Percentiles rank a stretch among this genome's conserved stretches.
phyloP scores from a whole-genome alignment of 2,888 invertebrate genomes.

The Blomia tropicalis region DNA sequence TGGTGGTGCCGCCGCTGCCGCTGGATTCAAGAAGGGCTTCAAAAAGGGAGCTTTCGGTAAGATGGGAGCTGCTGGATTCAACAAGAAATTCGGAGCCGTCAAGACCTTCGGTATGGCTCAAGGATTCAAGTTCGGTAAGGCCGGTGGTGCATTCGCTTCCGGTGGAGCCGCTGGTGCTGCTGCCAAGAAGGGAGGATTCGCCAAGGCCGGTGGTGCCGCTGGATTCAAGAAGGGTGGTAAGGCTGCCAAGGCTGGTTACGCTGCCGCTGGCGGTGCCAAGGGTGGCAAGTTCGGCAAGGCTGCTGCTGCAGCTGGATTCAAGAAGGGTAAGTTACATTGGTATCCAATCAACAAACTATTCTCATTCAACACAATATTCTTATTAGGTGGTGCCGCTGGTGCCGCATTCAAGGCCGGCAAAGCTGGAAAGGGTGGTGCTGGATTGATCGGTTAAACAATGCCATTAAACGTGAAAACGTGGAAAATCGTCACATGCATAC shows the following conservation, averaged over 20 bases:
- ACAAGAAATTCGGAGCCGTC: neutral
- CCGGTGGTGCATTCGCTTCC: neutral
- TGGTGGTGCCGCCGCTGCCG: constrained; percentile 2
- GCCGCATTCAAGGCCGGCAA: constrained; percentile 21
- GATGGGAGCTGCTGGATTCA: constrained; percentile 4
- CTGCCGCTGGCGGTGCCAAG: neutral
- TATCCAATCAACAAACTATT: neutral
- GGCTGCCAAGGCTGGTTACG: neutral
- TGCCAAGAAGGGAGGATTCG: constrained; percentile 18
- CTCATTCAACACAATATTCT: neutral
- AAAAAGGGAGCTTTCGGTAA: neutral
- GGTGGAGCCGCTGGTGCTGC: constrained; percentile 16
- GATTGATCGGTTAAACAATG: constrained; percentile 17
- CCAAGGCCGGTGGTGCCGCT: constrained; percentile 18
- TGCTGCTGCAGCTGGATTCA: constrained; percentile 19
- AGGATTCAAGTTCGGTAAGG: neutral
- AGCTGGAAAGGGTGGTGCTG: constrained; percentile 15
- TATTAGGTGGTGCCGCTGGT: constrained; percentile 19
- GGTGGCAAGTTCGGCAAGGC: constrained; percentile 21
- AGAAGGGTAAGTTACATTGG: constrained; percentile 3
- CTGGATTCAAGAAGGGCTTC: constrained; percentile 4
- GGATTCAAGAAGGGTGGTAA: constrained; percentile 20
- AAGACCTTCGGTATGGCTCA: neutral
- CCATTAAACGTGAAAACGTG: too few species aligned
- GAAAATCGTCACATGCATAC: too few species aligned